phyloP scores from a whole-genome alignment of 2,113 vertebrate species.

The Cyprinodon brontotheroides region DNA sequence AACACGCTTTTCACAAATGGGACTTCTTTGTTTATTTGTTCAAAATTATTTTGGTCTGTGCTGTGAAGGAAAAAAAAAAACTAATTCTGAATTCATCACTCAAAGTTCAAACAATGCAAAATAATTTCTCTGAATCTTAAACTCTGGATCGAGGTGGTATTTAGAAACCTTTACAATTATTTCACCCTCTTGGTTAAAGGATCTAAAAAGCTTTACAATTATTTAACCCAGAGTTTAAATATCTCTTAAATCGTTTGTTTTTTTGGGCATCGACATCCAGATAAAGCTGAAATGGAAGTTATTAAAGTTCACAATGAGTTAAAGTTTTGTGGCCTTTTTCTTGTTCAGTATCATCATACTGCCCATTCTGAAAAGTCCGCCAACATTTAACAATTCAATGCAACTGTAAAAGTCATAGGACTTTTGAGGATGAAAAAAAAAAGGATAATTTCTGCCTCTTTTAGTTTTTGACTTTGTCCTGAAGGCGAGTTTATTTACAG shows the following conservation, averaged over 20 bases:
- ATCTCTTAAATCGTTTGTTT: too few relatives aligned
- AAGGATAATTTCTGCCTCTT: not conserved
- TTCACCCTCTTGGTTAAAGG: not conserved
- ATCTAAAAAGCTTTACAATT: not conserved
- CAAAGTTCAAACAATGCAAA: not conserved
- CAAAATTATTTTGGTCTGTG: not conserved
- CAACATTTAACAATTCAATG: not conserved
- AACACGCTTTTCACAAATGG: not conserved
- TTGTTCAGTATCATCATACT: not conserved
- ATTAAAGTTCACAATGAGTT: too few relatives aligned
- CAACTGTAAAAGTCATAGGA: not conserved
- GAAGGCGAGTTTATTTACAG: not conserved
- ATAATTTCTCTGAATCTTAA: not conserved
- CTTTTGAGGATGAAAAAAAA: not conserved
- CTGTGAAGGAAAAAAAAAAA: not conserved
- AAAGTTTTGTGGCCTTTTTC: too few relatives aligned
- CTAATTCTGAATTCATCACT: not conserved
- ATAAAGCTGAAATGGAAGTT: too few relatives aligned
- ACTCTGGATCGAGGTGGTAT: not conserved
- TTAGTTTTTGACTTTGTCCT: not conserved
- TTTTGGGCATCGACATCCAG: too few relatives aligned
- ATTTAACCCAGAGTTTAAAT: too few relatives aligned
- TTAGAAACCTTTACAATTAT: not conserved
- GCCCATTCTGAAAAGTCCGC: not conserved
- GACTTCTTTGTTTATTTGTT: not conserved